These are phyloP conservation scores for Epizoanthus stellaris DNA, from an alignment of 92 coral and sea anemone genomes.

Conservation along the genomic window DNA sequence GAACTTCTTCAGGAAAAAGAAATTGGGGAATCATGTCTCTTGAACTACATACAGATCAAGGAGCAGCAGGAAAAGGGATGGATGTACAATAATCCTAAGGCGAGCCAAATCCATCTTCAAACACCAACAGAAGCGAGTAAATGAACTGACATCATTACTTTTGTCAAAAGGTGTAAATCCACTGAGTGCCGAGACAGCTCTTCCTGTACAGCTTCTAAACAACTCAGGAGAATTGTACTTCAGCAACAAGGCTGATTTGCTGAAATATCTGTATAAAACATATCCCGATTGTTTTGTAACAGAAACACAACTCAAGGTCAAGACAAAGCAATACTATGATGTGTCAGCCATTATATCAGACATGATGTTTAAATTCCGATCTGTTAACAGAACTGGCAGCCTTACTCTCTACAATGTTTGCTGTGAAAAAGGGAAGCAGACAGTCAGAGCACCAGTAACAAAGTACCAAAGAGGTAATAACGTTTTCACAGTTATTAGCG, in stretches of 20 bases:
- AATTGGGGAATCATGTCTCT: slow-evolving; percentile 17
- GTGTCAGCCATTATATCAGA: too few relatives aligned
- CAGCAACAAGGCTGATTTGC: slow-evolving; percentile 37
- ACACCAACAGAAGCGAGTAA: slow-evolving; percentile 39
- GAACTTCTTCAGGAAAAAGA: slow-evolving; percentile 21
- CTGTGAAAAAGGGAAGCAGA: slow-evolving; percentile 26
- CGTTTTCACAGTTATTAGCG: slow-evolving; percentile 11
- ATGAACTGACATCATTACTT: slow-evolving; percentile 37
- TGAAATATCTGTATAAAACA: too few relatives aligned
- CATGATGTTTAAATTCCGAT: too few relatives aligned
- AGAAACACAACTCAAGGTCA: too few relatives aligned
- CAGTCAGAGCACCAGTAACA: neutral
- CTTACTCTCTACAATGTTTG: slow-evolving; percentile 14
- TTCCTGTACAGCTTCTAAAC: slow-evolving; percentile 35
- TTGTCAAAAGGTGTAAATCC: slow-evolving; percentile 11
- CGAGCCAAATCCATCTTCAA: slow-evolving; percentile 20
- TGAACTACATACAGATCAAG: slow-evolving; percentile 29
- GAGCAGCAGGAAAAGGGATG: slow-evolving; percentile 33
- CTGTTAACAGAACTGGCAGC: slow-evolving; percentile 14
- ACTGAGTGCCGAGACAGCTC: neutral
- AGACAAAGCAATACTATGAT: too few relatives aligned
- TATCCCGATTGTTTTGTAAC: too few relatives aligned
- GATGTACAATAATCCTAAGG: slow-evolving; percentile 35
- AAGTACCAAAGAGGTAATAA: neutral
- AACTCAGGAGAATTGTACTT: slow-evolving; percentile 19